phyloP scores from a whole-genome alignment of 2,888 invertebrate genomes.

The Hesperia comma region DNA sequence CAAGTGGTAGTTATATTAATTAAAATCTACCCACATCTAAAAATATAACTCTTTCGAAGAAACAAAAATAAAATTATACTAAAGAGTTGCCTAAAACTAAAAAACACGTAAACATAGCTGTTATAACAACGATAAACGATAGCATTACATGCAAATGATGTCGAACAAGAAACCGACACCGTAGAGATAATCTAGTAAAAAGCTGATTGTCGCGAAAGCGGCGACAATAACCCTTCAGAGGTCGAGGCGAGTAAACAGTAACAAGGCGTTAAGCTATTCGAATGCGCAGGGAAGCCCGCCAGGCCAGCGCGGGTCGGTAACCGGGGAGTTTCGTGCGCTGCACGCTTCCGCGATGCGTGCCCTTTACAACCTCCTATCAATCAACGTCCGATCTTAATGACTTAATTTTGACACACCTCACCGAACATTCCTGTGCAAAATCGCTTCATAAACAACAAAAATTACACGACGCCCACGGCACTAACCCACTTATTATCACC shows the following conservation, averaged over 20 bases:
- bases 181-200: slow-evolving; percentile 35
- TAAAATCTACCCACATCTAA: no score
- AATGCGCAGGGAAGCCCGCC: slow-evolving; percentile 51
- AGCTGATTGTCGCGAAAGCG: slow-evolving; percentile 40
- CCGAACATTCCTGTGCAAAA: slow-evolving; percentile 57
- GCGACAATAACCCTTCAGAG: slow-evolving; percentile 48
- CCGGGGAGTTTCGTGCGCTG: slow-evolving; percentile 58
- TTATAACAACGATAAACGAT: not conserved
- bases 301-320: slow-evolving; percentile 43
- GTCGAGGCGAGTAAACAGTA: slow-evolving; percentile 53
- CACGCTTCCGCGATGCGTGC: slow-evolving; percentile 73
- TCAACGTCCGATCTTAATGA: slow-evolving; percentile 77
- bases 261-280: slow-evolving; percentile 56
- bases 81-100: no score
- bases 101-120: no score
- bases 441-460: slow-evolving; percentile 66
- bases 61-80: no score
- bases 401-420: slow-evolving; percentile 75
- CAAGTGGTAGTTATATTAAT: no score
- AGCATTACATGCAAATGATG: slow-evolving; percentile 27
- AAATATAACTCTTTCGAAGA: no score
- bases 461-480: slow-evolving; percentile 59
- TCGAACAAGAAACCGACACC: slow-evolving; percentile 28
- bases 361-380: slow-evolving; percentile 68
- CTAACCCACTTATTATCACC: slow-evolving; percentile 59